A percentile compares a stretch with the other conserved stretches of the same genome.
These are phyloP conservation scores for Nesidiocoris tenuis DNA, from an alignment of 2,888 invertebrate species.

Conservation along the genomic window DNA sequence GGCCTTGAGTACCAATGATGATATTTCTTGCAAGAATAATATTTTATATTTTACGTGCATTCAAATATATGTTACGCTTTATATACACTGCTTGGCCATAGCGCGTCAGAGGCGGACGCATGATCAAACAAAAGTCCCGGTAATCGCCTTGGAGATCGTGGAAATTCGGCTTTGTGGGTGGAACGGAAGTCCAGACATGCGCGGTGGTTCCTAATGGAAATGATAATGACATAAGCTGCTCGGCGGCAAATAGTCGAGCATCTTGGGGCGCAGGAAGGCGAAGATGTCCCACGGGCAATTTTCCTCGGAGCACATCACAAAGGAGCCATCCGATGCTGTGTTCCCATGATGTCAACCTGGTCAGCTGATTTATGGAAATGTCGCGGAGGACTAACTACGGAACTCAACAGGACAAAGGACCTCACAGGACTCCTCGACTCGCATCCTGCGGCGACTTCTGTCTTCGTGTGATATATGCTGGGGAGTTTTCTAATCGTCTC, in stretches of 20 bases:
- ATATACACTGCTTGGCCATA: too few relatives aligned
- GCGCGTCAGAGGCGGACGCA: not conserved
- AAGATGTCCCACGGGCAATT: constrained; percentile 23
- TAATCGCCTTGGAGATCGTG: not conserved
- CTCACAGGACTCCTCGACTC: not conserved
- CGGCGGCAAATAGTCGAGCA: not conserved
- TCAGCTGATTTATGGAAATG: constrained; percentile 30
- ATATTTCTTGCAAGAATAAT: too few relatives aligned
- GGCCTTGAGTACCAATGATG: too few relatives aligned
- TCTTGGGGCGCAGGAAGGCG: not conserved
- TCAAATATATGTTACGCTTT: too few relatives aligned
- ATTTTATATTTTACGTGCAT: too few relatives aligned
- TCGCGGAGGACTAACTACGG: not conserved
- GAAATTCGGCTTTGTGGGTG: not conserved
- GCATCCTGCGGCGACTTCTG: too few relatives aligned
- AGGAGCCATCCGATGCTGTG: constrained; percentile 25
- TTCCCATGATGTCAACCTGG: constrained; percentile 27
- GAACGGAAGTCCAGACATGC: not conserved
- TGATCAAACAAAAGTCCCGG: not conserved
- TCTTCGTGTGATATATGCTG: not conserved
- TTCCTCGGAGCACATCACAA: constrained; percentile 16
- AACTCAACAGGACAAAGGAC: not conserved
- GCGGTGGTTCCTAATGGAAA: not conserved
- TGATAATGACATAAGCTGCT: not conserved
- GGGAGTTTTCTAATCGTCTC: not conserved